Evolutionary conservation across 2,797 vertebrate species (phyloP), one percentile per base, ranked within the genome.

Genomic region (Rhynchonycteris naso): DNA sequence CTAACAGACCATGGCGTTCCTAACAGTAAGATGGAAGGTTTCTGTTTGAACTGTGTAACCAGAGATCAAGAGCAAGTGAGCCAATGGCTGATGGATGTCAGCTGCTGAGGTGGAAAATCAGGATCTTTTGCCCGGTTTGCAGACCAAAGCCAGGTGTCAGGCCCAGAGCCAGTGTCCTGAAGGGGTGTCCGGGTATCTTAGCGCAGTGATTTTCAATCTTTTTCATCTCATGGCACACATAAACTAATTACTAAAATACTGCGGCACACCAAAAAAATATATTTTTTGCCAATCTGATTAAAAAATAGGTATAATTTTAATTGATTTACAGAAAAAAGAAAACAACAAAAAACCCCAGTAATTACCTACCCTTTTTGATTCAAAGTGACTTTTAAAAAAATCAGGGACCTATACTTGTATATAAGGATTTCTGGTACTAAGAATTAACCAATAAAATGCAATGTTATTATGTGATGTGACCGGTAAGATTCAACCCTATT

Each of bases 81-180:
- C 65, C 16, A 15, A 35, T 58, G 50, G 28, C 24, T 52, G 89
- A 24, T 0, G 4, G 65, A 8, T 33, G 4, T 22, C 43, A 35
- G 78, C 54, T 35, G 54, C 43, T 68, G n/a, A n/a, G 22, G 7
- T 19, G 43, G 65, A 79, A 89, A 58, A 11, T 58, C 35, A 9
- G 43, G 72, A 72, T 65, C 52, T 4, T 65, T n/a, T 72, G 84
- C 84, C 84, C 71, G 50, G 63, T 84, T 88, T 84, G 61, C 79
- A 83, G 54, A 50, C 47, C 28, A 7, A 43, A 84, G 16, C 14
- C 26, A 10, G 2, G 14, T 72, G 58, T 81, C 47, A 63, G 50
- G 72, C 19, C 26, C 66, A 71, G 50, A 68, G 59, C 85, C 50
- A 38, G 2, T 33, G 24, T 71, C 16, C 66, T 7, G 5, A 65